Evolutionary conservation across 2,888 invertebrate genomes (phyloP), one percentile per base, ranked within the genome.

Genomic region (Oscheius sp.): DNA sequence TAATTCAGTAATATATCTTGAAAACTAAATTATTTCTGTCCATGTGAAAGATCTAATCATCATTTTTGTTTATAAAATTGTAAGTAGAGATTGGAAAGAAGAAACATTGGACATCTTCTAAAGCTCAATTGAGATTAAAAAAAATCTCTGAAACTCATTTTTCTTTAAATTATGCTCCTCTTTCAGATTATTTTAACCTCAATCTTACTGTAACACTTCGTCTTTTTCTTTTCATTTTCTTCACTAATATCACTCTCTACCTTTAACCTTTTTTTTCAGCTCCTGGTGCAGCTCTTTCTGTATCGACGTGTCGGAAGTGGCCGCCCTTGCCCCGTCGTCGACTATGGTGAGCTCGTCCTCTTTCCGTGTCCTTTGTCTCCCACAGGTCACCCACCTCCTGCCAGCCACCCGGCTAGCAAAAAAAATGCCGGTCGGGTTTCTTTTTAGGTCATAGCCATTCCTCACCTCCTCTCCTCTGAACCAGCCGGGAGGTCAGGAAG

Each of bases 291-390:
- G 22, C 33, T 54, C 30, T 33, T 24, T 22, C n/a, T n/a, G n/a
- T n/a, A n/a, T 26, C 36, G 12, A 41, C 41, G 41, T 41, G 41
- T 41, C 41, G 44, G 59, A 59, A 59, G 59, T 59, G 59, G 59
- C 59, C 59, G 59, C 59, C 59, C 44, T 59, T 44, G 44, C 59
- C 59, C 44, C 59, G n/a, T n/a, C n/a, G 41, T 41, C 41, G 24
- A 20, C 28, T 30, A 59, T 59, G 59, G 59, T 59, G 14, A 41
- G 41, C 26, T 26, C 44, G 32, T 5, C 8, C 20, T 54, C 54
- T 5, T 38, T 36, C 14, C 20, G 4, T 20, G 41, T 41, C 41
- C 57, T 59, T 59, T 59, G 59, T 59, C 59, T 59, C 59, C 22
- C 24, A 17, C 41, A 41, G 41, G 41, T 3, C 41, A 20, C 14